Evolutionary conservation across 2,888 invertebrate species (phyloP).

Genomic region (Drosophila ezoana): DNA sequence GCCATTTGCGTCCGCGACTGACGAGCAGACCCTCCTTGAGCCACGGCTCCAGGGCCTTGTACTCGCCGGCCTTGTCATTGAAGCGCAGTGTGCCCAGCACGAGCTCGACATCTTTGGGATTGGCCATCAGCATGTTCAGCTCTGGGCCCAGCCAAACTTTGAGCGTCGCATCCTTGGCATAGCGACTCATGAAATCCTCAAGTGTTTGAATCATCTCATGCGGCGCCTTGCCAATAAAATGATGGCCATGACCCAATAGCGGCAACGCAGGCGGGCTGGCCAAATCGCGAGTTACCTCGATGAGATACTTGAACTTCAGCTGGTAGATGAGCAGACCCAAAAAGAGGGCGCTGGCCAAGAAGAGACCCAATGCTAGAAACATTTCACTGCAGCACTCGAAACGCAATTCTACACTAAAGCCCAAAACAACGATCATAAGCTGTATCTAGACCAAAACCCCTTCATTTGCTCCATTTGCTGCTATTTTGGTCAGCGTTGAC

Average conservation of each 20-base stretch:
- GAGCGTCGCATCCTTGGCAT: constrained; percentile 62
- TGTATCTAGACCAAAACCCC: not conserved
- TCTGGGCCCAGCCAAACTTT: constrained; percentile 83
- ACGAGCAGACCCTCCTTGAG: constrained; percentile 87
- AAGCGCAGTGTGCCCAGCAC: constrained; percentile 82
- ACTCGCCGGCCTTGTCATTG: constrained; percentile 86
- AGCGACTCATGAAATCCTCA: constrained; percentile 80
- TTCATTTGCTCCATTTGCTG: not conserved
- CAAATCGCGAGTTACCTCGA: constrained; percentile 74
- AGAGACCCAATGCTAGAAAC: constrained; percentile 59
- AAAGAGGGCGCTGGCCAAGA: constrained; percentile 52
- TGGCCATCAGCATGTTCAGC: constrained; percentile 75
- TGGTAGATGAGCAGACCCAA: constrained; percentile 59
- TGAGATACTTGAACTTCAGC: constrained; percentile 73
- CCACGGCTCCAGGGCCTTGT: constrained; percentile 86
- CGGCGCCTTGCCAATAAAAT: constrained; percentile 85
- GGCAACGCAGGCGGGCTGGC: constrained; percentile 85
- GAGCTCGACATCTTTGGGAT: constrained; percentile 80
- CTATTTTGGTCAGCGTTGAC: not conserved
- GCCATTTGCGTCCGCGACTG: constrained; percentile 84
- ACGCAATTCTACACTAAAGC: constrained; percentile 16
- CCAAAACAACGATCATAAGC: not conserved
- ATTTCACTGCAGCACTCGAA: constrained; percentile 35
- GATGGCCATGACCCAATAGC: constrained; percentile 86
- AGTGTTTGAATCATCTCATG: constrained; percentile 79